Conservation (phyloP, 2,888 invertebrate genomes). For the Synergus itoensis region DNA sequence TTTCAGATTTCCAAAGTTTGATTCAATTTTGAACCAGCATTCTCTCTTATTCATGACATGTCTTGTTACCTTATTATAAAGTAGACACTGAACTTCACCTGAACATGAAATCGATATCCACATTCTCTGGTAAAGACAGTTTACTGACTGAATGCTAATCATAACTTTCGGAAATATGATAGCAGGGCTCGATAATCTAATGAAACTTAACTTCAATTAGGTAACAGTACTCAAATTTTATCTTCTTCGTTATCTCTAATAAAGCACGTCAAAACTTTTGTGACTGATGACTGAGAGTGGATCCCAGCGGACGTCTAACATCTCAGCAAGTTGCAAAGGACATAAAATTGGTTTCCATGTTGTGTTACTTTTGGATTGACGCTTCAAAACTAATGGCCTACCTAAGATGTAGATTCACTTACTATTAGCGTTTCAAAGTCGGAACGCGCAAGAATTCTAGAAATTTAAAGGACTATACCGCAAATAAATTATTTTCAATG, state of each 20-base stretch:
- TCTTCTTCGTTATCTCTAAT: constrained; percentile 19
- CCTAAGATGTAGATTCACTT: not conserved
- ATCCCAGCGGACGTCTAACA: not conserved
- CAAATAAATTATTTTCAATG: not conserved
- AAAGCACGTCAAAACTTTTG: constrained; percentile 8
- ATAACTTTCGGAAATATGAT: constrained; percentile 27
- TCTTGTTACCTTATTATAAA: constrained; percentile 4
- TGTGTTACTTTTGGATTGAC: not conserved
- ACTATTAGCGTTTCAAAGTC: not conserved
- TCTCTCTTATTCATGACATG: not conserved
- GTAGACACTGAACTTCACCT: constrained; percentile 18
- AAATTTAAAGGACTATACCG: not conserved
- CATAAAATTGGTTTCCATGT: constrained; percentile 6
- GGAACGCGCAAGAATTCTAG: not conserved
- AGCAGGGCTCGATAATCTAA: constrained; percentile 5
- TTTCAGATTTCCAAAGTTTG: not conserved
- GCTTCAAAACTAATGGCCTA: not conserved
- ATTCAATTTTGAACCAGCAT: not conserved
- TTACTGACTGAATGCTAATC: constrained; percentile 28
- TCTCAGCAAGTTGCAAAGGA: not conserved
- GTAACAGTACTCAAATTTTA: constrained; percentile 1
- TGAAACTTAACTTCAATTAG: constrained; percentile 25
- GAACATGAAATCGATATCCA: constrained; percentile 6
- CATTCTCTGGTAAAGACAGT: not conserved
- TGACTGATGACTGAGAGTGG: constrained; percentile 27